Percentiles rank a stretch among this genome's conserved stretches.
Conservation (phyloP, 2,797 vertebrate species). For the Rousettus madagascariensis region DNA sequence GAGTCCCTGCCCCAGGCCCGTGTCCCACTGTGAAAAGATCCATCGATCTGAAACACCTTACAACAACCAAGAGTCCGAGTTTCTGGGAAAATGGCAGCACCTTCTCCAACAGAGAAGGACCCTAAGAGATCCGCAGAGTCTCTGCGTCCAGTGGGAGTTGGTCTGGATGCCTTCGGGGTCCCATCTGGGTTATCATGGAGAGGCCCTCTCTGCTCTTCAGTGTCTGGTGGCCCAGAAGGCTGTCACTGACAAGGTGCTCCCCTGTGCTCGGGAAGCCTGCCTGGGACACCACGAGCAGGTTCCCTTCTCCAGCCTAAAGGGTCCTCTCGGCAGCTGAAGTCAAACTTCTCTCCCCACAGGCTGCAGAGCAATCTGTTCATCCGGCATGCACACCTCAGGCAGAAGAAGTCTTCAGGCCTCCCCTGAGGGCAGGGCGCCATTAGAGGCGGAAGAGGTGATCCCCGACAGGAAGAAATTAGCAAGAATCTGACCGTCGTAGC, state of each 20-base stretch:
- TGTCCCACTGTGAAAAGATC: not conserved
- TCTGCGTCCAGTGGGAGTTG: accelerated
- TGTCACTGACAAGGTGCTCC: not conserved
- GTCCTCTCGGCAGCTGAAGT: not conserved
- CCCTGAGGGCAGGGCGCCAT: not conserved
- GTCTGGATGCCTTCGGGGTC: not conserved
- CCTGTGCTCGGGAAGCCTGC: not conserved
- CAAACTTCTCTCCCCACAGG: not conserved
- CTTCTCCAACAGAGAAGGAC: not conserved
- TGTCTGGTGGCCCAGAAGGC: not conserved
- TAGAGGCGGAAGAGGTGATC: no score
- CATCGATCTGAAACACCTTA: not conserved
- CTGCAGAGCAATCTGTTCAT: not conserved
- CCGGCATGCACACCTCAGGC: not conserved
- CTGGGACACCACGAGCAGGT: not conserved
- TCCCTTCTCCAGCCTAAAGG: not conserved
- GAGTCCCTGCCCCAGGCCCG: not conserved
- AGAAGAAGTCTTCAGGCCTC: not conserved
- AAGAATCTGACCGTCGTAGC: not conserved
- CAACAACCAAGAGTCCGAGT: not conserved
- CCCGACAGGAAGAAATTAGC: not conserved
- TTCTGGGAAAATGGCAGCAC: not conserved
- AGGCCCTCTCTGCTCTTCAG: not conserved
- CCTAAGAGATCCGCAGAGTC: not conserved
- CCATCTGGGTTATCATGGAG: not conserved